Conservation (phyloP, 2,113 vertebrate species). For the Bothrops jararaca region DNA sequence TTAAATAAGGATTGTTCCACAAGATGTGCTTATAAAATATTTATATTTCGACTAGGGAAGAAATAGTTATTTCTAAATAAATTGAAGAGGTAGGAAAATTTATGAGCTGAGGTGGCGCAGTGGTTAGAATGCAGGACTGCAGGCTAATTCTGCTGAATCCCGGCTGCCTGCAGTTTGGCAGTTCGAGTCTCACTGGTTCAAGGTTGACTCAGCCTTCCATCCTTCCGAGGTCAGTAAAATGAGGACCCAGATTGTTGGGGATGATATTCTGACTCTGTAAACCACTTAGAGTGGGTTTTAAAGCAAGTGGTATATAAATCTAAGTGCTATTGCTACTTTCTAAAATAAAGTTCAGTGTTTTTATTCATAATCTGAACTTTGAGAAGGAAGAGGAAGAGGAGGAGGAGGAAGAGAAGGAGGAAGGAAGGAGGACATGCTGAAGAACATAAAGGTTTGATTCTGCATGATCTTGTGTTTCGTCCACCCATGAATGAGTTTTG, state of each 20-base stretch:
- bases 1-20: neutral
- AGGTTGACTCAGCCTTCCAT: no score
- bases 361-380: neutral
- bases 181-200: no score
- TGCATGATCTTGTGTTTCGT: neutral
- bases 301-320: no score
- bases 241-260: no score
- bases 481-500: neutral
- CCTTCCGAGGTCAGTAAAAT: no score
- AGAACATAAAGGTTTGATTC: neutral
- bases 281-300: no score
- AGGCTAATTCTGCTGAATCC: no score
- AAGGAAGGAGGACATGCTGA: neutral
- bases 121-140: no score
- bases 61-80: slow-evolving; percentile 20
- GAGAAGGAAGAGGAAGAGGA: neutral
- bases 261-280: no score
- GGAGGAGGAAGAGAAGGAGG: neutral
- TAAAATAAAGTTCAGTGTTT: neutral
- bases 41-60: neutral
- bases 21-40: neutral
- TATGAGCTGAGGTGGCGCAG: no score
- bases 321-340: neutral
- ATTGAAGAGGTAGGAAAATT: neutral
- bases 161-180: no score